phyloP scores from a whole-genome alignment of 2,113 vertebrate genomes.

The Brevimyrus niger region DNA sequence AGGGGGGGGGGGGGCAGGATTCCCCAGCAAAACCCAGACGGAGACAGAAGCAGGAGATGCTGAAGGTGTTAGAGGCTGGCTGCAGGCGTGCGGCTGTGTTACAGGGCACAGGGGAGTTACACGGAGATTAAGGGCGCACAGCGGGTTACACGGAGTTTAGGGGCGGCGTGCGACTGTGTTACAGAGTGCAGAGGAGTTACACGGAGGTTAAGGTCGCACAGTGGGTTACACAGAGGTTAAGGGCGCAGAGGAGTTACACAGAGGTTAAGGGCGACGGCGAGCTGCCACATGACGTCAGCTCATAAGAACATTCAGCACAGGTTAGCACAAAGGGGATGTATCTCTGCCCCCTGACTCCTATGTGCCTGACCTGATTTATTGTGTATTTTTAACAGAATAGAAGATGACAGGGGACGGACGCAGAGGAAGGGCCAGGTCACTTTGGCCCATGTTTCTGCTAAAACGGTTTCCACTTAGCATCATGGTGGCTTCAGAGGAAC shows the following conservation, averaged over 20 bases:
- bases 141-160: too few species aligned
- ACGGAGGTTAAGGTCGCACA: too few species aligned
- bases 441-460: neutral
- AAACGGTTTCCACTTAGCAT: neutral
- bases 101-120: too few species aligned
- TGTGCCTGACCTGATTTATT: neutral
- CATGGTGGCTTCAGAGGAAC: neutral
- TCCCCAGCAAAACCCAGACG: too few species aligned
- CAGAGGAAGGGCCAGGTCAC: neutral
- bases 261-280: neutral
- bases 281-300: neutral
- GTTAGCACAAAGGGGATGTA: neutral
- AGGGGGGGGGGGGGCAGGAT: too few species aligned
- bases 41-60: too few species aligned
- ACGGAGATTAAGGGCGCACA: too few species aligned
- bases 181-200: too few species aligned
- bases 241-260: neutral
- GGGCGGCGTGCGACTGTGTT: too few species aligned
- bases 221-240: too few species aligned
- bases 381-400: neutral
- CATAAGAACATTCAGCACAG: neutral
- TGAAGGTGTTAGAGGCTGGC: too few species aligned
- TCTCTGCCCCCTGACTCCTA: neutral
- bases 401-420: neutral
- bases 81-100: too few species aligned